Base-by-base conservation (phyloP, 2,888 invertebrate species). In the Noctua janthe region DNA sequence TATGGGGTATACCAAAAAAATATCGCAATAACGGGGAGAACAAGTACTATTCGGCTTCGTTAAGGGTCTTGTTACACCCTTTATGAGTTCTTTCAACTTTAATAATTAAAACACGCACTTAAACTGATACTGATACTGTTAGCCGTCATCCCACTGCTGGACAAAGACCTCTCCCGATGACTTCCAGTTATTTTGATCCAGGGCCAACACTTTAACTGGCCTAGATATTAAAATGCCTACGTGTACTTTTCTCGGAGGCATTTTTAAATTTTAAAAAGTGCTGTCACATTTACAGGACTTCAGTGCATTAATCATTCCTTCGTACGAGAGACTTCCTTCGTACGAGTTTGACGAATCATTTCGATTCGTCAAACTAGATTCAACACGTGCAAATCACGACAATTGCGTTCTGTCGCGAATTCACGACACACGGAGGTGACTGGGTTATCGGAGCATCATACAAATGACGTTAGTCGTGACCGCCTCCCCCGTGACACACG, bases 381-480 rank as follows among this genome's bases (percentile, higher is more conserved):
- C 73, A 77, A 77, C 67, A 71, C 51, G 85, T 73, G 59, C 49
- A 20, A 85, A 83, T 74, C 73, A 74, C 47, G 75, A 54, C 54
- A 29, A 85, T 79, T 87, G 79, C 64, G 43, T 74, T 71, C 49
- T 62, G 73, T 82, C 73, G 84, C 81, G 70, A 71, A 62, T 29
- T 72, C 54, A 71, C 71, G 62, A n/a, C 64, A 69, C 56, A 77
- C 69, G 29, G 54, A 23, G 69, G 69, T 75, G 84, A 87, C 80
- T 80, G 64, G 66, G 72, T 84, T 81, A 84, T 64, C 74, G 29
- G 47, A 66, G 35, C 73, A 69, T 29, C 71, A 77, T 64, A 67
- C 74, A 77, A 87, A 81, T 77, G 73, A 73, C n/a, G 47, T 87
- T 87, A 79, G 76, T 71, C 78, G 74, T 76, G 76, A 75, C 49